Conservation (phyloP, 2,113 vertebrate genomes). For the Sisor rabdophorus region DNA sequence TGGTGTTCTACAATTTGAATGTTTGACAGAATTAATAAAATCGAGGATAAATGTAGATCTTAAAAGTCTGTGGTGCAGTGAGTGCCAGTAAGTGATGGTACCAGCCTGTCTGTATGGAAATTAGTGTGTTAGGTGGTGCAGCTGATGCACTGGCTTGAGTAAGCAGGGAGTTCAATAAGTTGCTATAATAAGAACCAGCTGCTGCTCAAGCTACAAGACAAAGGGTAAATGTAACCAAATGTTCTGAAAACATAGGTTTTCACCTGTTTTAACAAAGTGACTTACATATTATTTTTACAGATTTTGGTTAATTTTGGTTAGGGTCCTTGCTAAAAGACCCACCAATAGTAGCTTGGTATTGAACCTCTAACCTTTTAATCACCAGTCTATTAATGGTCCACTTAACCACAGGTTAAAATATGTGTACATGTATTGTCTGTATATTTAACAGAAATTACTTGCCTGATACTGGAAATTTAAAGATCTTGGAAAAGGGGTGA, state of each 20-base stretch:
- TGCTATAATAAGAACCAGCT: constrained; percentile 56
- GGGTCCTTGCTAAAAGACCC: too few species aligned
- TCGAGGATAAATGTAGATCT: background rate
- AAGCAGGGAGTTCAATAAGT: constrained; percentile 53
- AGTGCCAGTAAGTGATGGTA: background rate
- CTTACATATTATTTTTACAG: too few species aligned
- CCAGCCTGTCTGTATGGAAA: constrained; percentile 53
- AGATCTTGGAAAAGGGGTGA: too few species aligned
- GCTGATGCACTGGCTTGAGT: constrained; percentile 27
- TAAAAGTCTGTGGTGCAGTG: background rate
- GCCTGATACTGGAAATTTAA: too few species aligned
- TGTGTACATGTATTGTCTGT: too few species aligned
- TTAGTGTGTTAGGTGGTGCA: constrained; percentile 40
- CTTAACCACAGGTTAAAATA: too few species aligned
- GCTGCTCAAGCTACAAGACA: constrained; percentile 41
- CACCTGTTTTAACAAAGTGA: background rate
- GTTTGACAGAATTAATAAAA: background rate
- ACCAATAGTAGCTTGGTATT: too few species aligned
- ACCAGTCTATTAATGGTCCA: too few species aligned
- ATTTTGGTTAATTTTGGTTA: too few species aligned
- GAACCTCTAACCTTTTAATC: too few species aligned
- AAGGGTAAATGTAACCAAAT: background rate
- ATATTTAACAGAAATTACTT: too few species aligned
- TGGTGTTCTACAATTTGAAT: constrained; percentile 1
- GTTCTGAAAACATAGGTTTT: constrained; percentile 11